Conservation (phyloP, 2,888 invertebrate species). For the Yponomeuta evonymella region DNA sequence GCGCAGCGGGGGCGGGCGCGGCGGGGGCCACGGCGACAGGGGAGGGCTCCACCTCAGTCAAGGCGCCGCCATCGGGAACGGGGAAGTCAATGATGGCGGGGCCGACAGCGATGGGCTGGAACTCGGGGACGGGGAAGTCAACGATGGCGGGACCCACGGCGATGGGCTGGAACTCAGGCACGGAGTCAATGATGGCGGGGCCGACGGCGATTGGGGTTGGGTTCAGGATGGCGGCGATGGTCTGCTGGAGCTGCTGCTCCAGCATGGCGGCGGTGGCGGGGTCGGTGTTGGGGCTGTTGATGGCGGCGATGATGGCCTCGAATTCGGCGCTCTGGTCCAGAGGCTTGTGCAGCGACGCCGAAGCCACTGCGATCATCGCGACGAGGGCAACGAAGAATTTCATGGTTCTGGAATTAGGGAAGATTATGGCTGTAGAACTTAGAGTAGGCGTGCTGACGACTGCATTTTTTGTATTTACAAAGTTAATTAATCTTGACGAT, state of each 20-base stretch:
- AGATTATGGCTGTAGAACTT: too few relatives aligned
- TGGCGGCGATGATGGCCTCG: slow-evolving; percentile 43
- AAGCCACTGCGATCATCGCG: slow-evolving; percentile 47
- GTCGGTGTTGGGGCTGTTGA: slow-evolving; percentile 47
- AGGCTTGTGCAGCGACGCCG: slow-evolving; percentile 34
- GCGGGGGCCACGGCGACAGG: slow-evolving; percentile 13
- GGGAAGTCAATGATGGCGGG: slow-evolving; percentile 16
- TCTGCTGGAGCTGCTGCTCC: slow-evolving; percentile 22
- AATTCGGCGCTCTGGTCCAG: slow-evolving; percentile 29
- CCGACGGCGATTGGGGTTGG: slow-evolving; percentile 23
- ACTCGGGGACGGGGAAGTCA: slow-evolving; percentile 7
- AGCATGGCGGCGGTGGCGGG: slow-evolving; percentile 39
- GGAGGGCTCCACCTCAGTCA: slow-evolving; percentile 17
- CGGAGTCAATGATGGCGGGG: slow-evolving; percentile 23
- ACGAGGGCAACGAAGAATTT: slow-evolving; percentile 51
- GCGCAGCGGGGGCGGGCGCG: slow-evolving; percentile 6
- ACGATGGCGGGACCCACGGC: slow-evolving; percentile 23
- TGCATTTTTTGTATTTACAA: too few relatives aligned
- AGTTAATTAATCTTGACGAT: too few relatives aligned
- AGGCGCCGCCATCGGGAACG: not conserved
- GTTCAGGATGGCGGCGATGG: slow-evolving; percentile 30
- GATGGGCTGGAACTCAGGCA: slow-evolving; percentile 17
- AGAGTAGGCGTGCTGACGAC: too few relatives aligned
- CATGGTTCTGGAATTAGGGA: slow-evolving; percentile 29
- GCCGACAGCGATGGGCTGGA: slow-evolving; percentile 27